Base-by-base conservation (phyloP, 2,113 vertebrate genomes). In the Myrmecophaga tridactyla region DNA sequence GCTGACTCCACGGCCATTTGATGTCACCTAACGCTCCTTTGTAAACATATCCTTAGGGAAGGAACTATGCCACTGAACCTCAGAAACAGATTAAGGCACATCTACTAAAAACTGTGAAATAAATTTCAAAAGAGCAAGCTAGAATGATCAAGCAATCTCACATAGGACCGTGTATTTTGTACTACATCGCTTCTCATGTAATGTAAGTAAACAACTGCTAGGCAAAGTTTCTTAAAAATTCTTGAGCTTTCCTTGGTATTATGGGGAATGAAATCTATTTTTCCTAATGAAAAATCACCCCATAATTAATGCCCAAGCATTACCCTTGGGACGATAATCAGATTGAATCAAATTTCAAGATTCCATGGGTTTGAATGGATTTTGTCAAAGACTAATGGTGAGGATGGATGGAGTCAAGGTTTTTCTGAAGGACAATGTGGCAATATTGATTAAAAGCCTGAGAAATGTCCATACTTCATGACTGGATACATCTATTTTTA, bases 261-360 rank as follows among this genome's bases (percentile, higher is more conserved):
- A 48, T 34, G 36, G 65, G 89, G 86, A 91, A 34, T 20, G 4
- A 90, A 92, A 43, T 63, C 65, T 81, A 36, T 83, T 78, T 36
- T 3, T 23, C 27, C 36, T 18, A 36, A 27, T 36, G 39, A 60
- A 67, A 75, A 78, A 58, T 69, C 36, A 76, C 36, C 1, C 36
- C 21, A 67, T 15, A 90, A 60, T 58, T 31, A 85, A 85, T 34
- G 39, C 56, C 51, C 10, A 78, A 58, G 51, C 53, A 27, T 85
- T n/a, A 86, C 39, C 34, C 13, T 69, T 34, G 60, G 90, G 82
- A 27, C 56, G 58, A 29, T 56, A 78, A 46, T 27, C 41, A 51
- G 72, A 65, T 83, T 80, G 51, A 86, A 89, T 90, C 83, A 73
- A 75, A 80, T 80, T 63, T 75, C 58, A 69, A 87, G 88, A 86